phyloP scores from a whole-genome alignment of 2,888 invertebrate genomes.

The Plebejus melissa region DNA sequence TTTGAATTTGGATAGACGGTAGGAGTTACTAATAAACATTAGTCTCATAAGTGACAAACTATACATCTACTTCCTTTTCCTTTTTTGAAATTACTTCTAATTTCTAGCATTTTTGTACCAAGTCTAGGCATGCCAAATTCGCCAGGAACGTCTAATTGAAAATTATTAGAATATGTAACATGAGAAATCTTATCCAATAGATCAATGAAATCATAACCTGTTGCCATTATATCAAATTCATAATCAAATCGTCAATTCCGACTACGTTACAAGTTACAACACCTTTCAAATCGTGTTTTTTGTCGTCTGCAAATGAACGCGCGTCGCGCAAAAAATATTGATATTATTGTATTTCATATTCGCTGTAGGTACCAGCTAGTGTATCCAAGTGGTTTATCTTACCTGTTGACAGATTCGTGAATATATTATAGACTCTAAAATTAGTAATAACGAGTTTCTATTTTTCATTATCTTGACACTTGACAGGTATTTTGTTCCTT shows the following conservation, averaged over 20 bases:
- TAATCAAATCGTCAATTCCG: background rate
- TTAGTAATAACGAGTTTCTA: background rate
- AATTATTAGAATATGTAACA: background rate
- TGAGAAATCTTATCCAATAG: background rate
- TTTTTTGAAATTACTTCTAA: background rate
- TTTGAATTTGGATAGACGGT: background rate
- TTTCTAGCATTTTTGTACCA: background rate
- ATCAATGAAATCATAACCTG: background rate
- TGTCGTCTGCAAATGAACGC: background rate
- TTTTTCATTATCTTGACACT: background rate
- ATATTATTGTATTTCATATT: constrained; percentile 15
- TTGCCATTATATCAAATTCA: background rate
- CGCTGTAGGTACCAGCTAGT: background rate
- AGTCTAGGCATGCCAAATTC: background rate
- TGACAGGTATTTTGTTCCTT: no score
- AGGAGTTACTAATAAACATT: background rate
- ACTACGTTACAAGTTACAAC: constrained; percentile 8
- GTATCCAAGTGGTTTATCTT: background rate
- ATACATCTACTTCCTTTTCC: background rate
- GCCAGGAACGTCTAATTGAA: background rate
- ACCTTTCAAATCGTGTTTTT: constrained; percentile 16
- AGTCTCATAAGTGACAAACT: background rate
- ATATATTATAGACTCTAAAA: background rate
- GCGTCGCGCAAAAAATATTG: constrained; percentile 2
- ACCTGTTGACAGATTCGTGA: constrained; percentile 7